Evolutionary conservation across 1,140 invertebrate genomes (phyloP), one percentile per base, ranked within the genome.

Genomic region (Heliothis subflexa): DNA sequence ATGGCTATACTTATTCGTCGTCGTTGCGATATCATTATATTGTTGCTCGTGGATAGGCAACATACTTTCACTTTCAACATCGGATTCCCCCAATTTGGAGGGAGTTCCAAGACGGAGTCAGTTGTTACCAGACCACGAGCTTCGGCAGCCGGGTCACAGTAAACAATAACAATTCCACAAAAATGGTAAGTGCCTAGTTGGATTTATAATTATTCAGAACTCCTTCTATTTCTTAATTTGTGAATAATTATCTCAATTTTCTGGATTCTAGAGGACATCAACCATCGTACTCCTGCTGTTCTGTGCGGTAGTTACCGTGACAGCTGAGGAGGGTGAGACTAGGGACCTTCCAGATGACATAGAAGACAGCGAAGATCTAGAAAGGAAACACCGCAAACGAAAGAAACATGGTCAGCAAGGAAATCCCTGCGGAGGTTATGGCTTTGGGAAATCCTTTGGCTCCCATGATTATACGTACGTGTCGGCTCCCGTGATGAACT

Each of bases 401-500:
- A 91, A 88, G 55, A 91, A 88, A 50, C 89, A 90, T 54, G 88
- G 88, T 10, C 87, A 89, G 47, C 85, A 85, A 28, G 50, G 66
- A 57, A 73, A 85, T 75, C 81, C 83, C 4, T 90, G 73, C 25
- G 57, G 90, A 16, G 86, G 81, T 25, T 85, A 83, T 3, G 88
- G 88, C 0, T 89, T 83, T 52, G 89, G 91, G 11, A 82, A 84
- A 25, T 85, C 86, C 1, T 87, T 91, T n/a, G 87, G 87, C 2
- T 81, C 82, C 4, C 88, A 89, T 14, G 85, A 90, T 40, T 40
- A 40, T 75, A 91, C 91, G 0, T 92, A 91, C 66, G 70, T 92
- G 5, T 87, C 85, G 2, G 91, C 91, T 61, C 91, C 91, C 4
- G 87, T 91, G 1, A 91, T 82, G 66, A 92, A 92, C 76, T 92